Conservation (phyloP, 2,888 invertebrate genomes). For the Drosophila eohydei region DNA sequence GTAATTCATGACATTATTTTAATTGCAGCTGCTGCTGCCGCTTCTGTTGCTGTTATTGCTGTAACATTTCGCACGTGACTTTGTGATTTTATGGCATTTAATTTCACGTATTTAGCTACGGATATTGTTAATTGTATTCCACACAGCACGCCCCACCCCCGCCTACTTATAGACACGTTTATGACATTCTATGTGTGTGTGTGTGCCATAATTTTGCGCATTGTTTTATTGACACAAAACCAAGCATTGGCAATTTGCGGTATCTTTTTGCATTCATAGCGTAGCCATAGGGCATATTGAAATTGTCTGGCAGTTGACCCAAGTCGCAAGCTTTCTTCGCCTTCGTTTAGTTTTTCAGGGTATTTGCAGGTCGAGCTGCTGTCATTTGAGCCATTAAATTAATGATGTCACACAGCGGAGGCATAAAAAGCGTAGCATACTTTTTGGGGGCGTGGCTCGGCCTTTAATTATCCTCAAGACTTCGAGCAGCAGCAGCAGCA, state of each 20-base stretch:
- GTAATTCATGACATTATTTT: conserved; percentile 79
- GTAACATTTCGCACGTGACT: conserved; percentile 80
- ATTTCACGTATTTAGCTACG: conserved; percentile 81
- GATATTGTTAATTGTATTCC: conserved; percentile 77
- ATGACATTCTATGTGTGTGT: conserved; percentile 45
- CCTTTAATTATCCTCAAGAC: conserved; percentile 67
- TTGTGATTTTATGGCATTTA: conserved; percentile 82
- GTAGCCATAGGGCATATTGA: neutral
- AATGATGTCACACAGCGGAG: conserved; percentile 54
- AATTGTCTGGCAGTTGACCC: neutral
- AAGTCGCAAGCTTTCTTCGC: neutral
- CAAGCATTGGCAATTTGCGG: conserved; percentile 42
- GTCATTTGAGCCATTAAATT: conserved; percentile 31
- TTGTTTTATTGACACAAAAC: conserved; percentile 55
- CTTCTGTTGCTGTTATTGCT: conserved; percentile 48
- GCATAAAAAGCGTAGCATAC: conserved; percentile 52
- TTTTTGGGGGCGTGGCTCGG: conserved; percentile 47
- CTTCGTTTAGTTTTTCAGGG: neutral
- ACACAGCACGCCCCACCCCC: neutral
- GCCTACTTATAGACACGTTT: conserved; percentile 28
- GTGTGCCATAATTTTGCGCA: conserved; percentile 23
- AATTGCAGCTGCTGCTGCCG: conserved; percentile 65
- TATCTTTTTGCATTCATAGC: conserved; percentile 9
- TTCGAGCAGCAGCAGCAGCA: conserved; percentile 22
- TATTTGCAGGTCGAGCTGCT: neutral